Evolutionary conservation across 1,140 invertebrate genomes (phyloP), one percentile per base, ranked within the genome.

Genomic region (Nomia melanderi): DNA sequence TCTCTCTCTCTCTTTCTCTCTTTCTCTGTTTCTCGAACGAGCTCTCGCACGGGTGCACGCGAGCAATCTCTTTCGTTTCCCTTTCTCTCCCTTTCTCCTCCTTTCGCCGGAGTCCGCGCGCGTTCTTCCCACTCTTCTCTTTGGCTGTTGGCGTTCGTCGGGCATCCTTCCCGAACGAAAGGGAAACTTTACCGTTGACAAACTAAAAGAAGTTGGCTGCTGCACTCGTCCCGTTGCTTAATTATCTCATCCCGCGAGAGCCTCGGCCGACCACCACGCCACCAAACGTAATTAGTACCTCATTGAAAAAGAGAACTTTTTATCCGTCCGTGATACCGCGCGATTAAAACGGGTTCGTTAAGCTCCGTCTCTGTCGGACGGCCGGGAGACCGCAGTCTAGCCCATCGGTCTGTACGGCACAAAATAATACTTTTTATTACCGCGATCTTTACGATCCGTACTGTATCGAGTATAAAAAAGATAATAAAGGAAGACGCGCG

Each of bases 371-470:
- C n/a, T 33, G 54, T 56, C 25, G 54, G 25, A 29, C 31, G 23
- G 59, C 2, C 20, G 33, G 9, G 4, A 2, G n/a, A 59, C 25
- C 63, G 44, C 27, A 53, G 27, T 5, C 11, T 20, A 27, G 56
- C 5, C 25, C 57, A 20, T n/a, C 54, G 39, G 31, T 14, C 41
- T 63, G 59, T 33, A 27, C 53, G 39, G 56, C 47, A 72, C 81
- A 78, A 78, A 83, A 84, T 84, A 83, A 84, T 84, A 84, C 77
- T 80, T 85, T 86, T 85, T 85, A 85, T 81, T 85, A 53, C 67
- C 56, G 25, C 71, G 78, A 82, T 84, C 80, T 86, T 86, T 82
- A 85, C 77, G 83, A 82, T 82, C 84, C 80, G 64, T 60, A 74
- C 73, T 73, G 69, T 80, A 85, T 75, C 79, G 79, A 80, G 70